Evolutionary conservation across 2,113 vertebrate species (phyloP).

Genomic region (Peromyscus californicus): DNA sequence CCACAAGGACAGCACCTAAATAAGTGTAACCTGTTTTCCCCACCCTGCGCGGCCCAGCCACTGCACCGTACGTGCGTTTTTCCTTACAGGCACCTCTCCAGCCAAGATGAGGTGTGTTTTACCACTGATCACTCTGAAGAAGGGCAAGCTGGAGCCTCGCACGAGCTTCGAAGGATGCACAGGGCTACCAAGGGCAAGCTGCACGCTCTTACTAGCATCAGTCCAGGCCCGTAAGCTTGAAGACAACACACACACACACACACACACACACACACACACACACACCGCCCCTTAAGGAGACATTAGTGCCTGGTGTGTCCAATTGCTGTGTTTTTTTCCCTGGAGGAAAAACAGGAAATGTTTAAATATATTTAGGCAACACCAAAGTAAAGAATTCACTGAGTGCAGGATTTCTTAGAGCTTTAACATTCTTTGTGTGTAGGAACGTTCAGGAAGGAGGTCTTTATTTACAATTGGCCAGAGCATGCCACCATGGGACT

Average conservation of each 20-base stretch:
- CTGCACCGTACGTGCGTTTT: rapidly evolving
- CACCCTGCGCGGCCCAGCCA: rapidly evolving
- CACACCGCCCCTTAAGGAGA: not conserved
- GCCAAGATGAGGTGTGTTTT: not conserved
- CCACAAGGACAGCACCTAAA: too few relatives aligned
- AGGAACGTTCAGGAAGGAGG: not conserved
- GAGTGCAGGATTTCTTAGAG: not conserved
- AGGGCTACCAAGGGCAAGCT: rapidly evolving
- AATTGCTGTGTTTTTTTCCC: not conserved
- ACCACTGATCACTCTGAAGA: not conserved
- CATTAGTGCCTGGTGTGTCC: not conserved
- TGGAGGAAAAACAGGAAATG: too few relatives aligned
- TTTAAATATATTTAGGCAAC: not conserved
- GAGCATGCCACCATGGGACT: not conserved
- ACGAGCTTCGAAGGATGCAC: not conserved
- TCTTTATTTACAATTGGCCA: rapidly evolving
- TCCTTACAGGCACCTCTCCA: rapidly evolving
- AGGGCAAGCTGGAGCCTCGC: too few relatives aligned
- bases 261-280: not conserved
- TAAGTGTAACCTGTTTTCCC: not conserved
- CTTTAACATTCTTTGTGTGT: not conserved
- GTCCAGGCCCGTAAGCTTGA: rapidly evolving
- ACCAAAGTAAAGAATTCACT: not conserved
- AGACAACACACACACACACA: not conserved
- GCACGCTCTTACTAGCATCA: rapidly evolving